Evolutionary conservation across 2,888 invertebrate genomes (phyloP), one percentile per base, ranked within the genome.

Genomic region (Acleris laterana): DNA sequence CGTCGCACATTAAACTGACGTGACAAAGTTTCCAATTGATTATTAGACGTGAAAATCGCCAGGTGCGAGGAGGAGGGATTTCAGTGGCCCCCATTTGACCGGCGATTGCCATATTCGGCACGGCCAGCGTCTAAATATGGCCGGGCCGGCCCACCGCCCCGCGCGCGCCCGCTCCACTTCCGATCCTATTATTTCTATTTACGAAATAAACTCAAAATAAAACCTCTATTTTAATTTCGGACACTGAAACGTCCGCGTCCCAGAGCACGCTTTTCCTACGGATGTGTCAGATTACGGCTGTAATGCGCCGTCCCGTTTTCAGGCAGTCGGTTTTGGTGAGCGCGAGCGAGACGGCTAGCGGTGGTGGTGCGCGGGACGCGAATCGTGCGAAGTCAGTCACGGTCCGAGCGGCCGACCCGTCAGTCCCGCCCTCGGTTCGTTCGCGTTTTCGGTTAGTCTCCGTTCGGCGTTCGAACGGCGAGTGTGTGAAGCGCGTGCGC

Each of bases 121-220:
- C 93, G 95, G 94, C 93, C 93, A 94, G 94, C 93, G 94, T 95
- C 96, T 96, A 96, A 96, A 96, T 96, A 96, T 95, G 96, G 96
- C 94, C 94, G 94, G 94, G 95, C 95, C 94, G 94, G 94, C 89
- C 90, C 84, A 81, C 84, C 80, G 83, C 79, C 83, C 79, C 77
- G 85, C 82, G 79, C 75, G 42, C 42, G 55, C 55, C 20, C 85
- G 89, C 84, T 84, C 85, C 79, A 89, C 90, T 89, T 90, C 90
- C 93, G 86, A 89, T 84, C 90, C 90, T 91, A 93, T 93, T 93
- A 92, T 90, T 93, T 93, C 93, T 93, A 93, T 92, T 92, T 91
- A 92, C 89, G 90, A 92, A 90, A 90, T 90, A 89, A 91, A 93
- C 92, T 90, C 83, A 88, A 90, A 91, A 91, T 92, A 90, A 91